Evolutionary conservation across 2,797 vertebrate species (phyloP).

Genomic region (Chloroceryle amazona): DNA sequence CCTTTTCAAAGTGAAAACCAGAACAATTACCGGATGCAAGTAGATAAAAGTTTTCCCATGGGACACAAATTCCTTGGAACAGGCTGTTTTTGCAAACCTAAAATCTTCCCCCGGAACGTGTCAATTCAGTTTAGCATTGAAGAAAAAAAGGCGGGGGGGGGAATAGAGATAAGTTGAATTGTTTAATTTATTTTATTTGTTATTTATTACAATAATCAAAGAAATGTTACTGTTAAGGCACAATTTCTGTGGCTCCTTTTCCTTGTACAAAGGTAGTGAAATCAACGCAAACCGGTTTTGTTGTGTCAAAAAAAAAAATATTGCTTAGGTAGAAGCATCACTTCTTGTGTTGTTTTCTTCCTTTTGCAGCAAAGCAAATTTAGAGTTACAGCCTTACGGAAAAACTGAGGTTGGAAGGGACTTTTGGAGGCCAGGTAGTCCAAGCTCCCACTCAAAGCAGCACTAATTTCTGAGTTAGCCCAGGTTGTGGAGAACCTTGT

Average conservation of each 20-base stretch:
- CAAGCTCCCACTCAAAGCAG: background rate
- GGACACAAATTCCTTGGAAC: background rate
- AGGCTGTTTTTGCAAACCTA: background rate
- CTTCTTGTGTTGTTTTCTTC: background rate
- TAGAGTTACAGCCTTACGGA: background rate
- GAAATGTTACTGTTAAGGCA: background rate
- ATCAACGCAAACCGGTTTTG: background rate
- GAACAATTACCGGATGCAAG: constrained; percentile 46
- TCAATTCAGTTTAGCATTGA: background rate
- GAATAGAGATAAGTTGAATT: background rate
- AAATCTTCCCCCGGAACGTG: fast-evolving
- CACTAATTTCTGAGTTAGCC: background rate
- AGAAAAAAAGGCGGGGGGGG: background rate
- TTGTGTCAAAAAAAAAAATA: background rate
- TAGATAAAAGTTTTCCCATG: background rate
- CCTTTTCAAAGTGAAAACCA: background rate
- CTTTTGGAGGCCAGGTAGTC: fast-evolving
- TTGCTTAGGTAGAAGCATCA: background rate
- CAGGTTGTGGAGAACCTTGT: background rate
- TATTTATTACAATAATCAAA: background rate
- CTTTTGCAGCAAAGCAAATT: background rate
- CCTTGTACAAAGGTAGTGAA: background rate
- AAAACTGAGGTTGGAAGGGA: background rate
- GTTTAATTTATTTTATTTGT: background rate
- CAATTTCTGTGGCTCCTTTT: background rate